Conservation (phyloP, 2,113 vertebrate genomes). For the Microcebus griseorufus region DNA sequence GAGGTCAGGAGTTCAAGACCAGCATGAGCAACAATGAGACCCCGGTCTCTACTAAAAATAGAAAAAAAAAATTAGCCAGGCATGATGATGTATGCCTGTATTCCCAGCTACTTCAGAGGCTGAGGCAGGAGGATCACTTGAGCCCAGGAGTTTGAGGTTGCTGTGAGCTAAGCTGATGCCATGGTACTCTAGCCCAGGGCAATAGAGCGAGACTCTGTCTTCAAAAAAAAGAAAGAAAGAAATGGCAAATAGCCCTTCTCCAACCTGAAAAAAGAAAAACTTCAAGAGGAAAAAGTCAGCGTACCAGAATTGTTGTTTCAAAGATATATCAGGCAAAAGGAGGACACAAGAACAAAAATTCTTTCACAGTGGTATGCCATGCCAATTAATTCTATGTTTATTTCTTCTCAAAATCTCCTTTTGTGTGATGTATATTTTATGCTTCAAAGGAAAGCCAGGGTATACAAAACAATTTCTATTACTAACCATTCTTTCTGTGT, state of each 20-base stretch:
- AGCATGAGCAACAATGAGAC: no score
- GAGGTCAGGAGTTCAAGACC: no score
- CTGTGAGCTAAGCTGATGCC: no score
- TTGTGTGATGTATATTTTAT: neutral
- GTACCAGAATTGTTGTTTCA: slow-evolving; percentile 28
- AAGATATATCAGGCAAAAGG: neutral
- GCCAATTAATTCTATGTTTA: neutral
- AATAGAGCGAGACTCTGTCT: no score
- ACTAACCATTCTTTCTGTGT: neutral
- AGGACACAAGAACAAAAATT: neutral
- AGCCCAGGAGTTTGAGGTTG: no score
- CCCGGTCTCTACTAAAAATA: no score
- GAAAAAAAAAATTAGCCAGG: no score
- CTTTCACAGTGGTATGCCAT: neutral
- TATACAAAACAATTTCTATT: neutral
- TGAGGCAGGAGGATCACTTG: no score
- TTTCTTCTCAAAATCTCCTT: neutral
- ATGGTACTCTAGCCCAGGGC: no score
- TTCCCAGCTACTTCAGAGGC: no score
- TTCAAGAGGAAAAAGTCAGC: neutral
- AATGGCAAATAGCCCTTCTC: slow-evolving; percentile 10
- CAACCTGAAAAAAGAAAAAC: neutral
- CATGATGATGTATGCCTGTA: no score
- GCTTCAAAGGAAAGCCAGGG: neutral
- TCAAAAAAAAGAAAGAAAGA: neutral